phyloP scores from a whole-genome alignment of 2,797 vertebrate species.

The Catostomus latipinnis region DNA sequence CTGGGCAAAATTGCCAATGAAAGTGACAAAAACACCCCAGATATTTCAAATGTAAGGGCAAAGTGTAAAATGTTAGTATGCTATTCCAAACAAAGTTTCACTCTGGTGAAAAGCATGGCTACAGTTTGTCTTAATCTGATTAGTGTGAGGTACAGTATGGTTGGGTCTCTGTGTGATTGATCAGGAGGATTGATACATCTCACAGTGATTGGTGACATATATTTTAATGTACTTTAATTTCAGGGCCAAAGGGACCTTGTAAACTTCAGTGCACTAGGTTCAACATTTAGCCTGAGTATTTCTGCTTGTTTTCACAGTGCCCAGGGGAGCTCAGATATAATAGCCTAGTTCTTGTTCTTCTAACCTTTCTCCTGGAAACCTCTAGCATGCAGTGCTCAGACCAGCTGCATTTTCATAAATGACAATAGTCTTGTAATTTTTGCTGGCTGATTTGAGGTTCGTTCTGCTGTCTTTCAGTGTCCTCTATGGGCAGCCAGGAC shows the following conservation, averaged over 20 bases:
- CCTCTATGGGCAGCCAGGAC: neutral
- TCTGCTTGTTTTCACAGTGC: neutral
- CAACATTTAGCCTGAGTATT: neutral
- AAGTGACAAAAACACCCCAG: too few species aligned
- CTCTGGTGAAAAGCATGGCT: too few species aligned
- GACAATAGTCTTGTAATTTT: conserved; percentile 15
- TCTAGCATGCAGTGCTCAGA: neutral
- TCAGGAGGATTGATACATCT: too few species aligned
- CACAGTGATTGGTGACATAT: neutral
- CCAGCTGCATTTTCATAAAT: conserved; percentile 17
- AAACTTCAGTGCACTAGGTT: neutral
- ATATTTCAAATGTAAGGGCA: too few species aligned
- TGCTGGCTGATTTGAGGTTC: neutral
- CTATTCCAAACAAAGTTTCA: too few species aligned
- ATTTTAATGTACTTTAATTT: neutral
- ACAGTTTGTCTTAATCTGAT: neutral
- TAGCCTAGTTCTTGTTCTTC: neutral
- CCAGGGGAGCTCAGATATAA: conserved; percentile 1
- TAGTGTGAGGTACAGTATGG: neutral
- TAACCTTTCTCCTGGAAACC: neutral
- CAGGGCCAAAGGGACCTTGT: neutral
- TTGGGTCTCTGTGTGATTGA: neutral
- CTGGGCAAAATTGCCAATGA: too few species aligned
- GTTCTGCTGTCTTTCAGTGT: conserved; percentile 1
- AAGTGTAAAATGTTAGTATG: too few species aligned